These are phyloP conservation scores for Danaus melanippus DNA, from an alignment of 1,140 invertebrate species.

Conservation along the genomic window DNA sequence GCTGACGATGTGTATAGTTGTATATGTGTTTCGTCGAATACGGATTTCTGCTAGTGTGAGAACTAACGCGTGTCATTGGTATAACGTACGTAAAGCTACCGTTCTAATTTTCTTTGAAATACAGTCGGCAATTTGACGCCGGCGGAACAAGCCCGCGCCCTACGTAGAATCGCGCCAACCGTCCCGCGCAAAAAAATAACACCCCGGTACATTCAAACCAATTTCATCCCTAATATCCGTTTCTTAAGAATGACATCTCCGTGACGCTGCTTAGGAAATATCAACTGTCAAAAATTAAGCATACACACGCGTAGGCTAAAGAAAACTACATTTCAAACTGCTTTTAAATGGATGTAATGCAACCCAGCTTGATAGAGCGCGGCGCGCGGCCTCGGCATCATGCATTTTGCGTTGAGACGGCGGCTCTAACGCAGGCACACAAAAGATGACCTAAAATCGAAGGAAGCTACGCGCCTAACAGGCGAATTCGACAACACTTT, in stretches of 20 bases:
- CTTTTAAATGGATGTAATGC: slow-evolving; percentile 64
- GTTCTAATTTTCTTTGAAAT: slow-evolving; percentile 63
- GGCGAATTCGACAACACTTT: slow-evolving; percentile 44
- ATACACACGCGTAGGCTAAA: slow-evolving; percentile 64
- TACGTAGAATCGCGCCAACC: slow-evolving; percentile 52
- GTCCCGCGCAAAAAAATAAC: slow-evolving; percentile 69
- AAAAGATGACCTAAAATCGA: slow-evolving; percentile 71
- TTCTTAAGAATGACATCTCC: slow-evolving; percentile 53
- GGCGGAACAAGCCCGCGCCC: slow-evolving; percentile 43
- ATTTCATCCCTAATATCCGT: slow-evolving; percentile 45
- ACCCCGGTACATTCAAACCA: slow-evolving; percentile 29
- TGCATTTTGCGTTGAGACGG: slow-evolving; percentile 61
- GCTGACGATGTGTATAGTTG: slow-evolving; percentile 8
- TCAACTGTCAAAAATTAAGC: slow-evolving; percentile 72
- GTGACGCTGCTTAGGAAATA: slow-evolving; percentile 47
- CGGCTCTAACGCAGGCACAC: slow-evolving; percentile 56
- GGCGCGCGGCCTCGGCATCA: slow-evolving; percentile 64
- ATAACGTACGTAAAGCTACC: slow-evolving; percentile 22
- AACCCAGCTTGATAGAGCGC: slow-evolving; percentile 50
- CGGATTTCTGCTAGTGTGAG: slow-evolving; percentile 18
- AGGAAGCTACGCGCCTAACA: slow-evolving; percentile 52
- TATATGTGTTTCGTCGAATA: no score
- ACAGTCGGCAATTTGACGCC: slow-evolving; percentile 45
- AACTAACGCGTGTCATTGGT: slow-evolving; percentile 27
- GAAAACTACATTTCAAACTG: slow-evolving; percentile 65